These are phyloP conservation scores for Pseudomugil gertrudae DNA, from an alignment of 2,797 vertebrate genomes.

Conservation along the genomic window DNA sequence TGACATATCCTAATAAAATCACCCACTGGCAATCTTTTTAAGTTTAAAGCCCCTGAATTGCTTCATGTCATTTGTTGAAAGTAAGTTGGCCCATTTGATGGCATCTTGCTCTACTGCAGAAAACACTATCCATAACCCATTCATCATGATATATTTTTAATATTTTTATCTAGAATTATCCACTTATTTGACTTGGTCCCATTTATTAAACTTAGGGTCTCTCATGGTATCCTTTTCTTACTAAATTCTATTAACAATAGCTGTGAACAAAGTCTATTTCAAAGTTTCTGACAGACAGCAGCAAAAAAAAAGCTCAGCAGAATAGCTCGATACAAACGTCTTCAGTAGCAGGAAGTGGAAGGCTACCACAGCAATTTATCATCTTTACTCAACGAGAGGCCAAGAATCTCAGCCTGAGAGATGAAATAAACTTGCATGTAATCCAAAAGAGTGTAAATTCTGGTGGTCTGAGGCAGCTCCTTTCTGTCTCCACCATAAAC, in stretches of 20 bases:
- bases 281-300: conserved; percentile 52
- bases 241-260: conserved; percentile 43
- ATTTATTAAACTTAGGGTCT: neutral
- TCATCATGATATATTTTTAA: neutral
- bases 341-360: conserved; percentile 46
- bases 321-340: conserved; percentile 58
- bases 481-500: conserved; percentile 50
- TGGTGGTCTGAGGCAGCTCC: conserved; percentile 49
- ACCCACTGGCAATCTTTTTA: neutral
- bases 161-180: neutral
- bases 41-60: conserved; percentile 20
- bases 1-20: too few species aligned
- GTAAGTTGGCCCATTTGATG: conserved; percentile 13
- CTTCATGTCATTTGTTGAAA: conserved; percentile 13
- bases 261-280: conserved; percentile 47
- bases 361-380: conserved; percentile 64
- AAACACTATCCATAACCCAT: conserved; percentile 1
- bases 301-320: conserved; percentile 38
- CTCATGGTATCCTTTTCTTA: conserved; percentile 8
- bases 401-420: conserved; percentile 43
- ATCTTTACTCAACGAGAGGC: conserved; percentile 59
- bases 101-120: neutral
- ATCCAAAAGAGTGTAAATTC: conserved; percentile 46
- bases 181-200: neutral
- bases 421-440: conserved; percentile 56